A percentile compares a stretch with the other conserved stretches of the same genome.
phyloP scores from a whole-genome alignment of 35 echinoderm and acorn worm species.

The Heliocidaris tuberculata region DNA sequence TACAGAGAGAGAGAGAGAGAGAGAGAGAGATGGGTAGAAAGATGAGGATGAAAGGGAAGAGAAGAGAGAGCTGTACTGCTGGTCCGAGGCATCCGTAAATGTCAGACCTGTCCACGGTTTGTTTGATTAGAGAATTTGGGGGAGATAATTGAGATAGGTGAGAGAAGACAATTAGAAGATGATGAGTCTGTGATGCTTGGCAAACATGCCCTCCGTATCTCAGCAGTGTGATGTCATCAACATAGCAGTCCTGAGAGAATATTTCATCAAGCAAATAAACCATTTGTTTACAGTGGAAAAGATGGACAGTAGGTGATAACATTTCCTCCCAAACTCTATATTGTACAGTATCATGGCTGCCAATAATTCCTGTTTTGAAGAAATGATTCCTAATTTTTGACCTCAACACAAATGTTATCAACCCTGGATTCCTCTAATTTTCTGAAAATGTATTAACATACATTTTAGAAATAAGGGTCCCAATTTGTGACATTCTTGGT shows the following conservation, averaged over 20 bases:
- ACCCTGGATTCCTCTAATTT: too few relatives aligned
- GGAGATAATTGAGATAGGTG: not conserved
- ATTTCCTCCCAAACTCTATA: not conserved
- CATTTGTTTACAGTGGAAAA: not conserved
- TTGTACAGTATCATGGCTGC: not conserved
- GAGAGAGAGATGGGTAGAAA: too few relatives aligned
- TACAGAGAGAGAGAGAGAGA: too few relatives aligned
- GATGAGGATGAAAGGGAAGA: too few relatives aligned
- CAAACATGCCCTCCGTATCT: not conserved
- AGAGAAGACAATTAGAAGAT: conserved; percentile 17
- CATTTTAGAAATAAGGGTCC: too few relatives aligned
- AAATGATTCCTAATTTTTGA: too few relatives aligned
- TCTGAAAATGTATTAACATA: too few relatives aligned
- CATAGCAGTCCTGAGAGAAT: not conserved
- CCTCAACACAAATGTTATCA: too few relatives aligned
- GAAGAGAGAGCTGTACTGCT: not conserved
- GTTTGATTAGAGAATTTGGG: not conserved
- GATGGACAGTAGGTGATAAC: not conserved
- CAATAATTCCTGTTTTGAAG: too few relatives aligned
- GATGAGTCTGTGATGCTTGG: conserved; percentile 15
- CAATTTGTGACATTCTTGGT: too few relatives aligned
- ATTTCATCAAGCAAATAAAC: not conserved
- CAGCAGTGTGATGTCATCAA: not conserved
- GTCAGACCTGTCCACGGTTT: not conserved
- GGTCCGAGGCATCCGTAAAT: not conserved